Base-by-base conservation (phyloP, 1,140 invertebrate genomes). In the Orius insidiosus region DNA sequence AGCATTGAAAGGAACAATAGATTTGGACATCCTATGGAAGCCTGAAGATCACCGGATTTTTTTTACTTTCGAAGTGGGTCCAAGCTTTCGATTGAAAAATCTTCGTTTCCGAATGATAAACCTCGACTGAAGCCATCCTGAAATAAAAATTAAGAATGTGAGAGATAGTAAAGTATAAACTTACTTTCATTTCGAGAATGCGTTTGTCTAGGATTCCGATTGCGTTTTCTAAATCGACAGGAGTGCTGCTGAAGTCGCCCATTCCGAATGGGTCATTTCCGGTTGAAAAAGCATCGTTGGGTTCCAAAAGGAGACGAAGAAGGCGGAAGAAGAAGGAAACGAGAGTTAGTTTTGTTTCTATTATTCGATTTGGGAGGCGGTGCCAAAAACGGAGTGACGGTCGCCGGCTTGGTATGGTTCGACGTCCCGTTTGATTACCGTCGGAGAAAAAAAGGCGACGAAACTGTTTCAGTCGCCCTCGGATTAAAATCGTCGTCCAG, bases 111-210 rank as follows among this genome's bases (percentile, higher is more conserved):
- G 57, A 82, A 78, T 6, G 76, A 73, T 30, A 84, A 64, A 38
- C 80, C 82, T 65, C 78, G 69, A 63, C 80, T 85, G 61, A 87
- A 85, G 45, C 82, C 82, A 65, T 80, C 76, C 80, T 85, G 66
- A 36, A 68, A 71, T 58, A 60, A 52, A 19, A 55, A 45, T 36
- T 18, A 39, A 15, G 5, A 13, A 5, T 36, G 9, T 24, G 24
- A n/a, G 24, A 24, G 24, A 24, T n/a, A n/a, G n/a, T n/a, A n/a
- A n/a, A n/a, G n/a, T n/a, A n/a, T 6, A n/a, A 19, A 48, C 51
- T 37, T 56, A 84, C 80, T 75, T 85, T 84, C 78, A 85, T 83
- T 64, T 85, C 82, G 48, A 80, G 63, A 52, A 85, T 73, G 57
- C 74, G 73, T 57, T 81, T 84, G 58, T 85, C 82, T 55, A 85